Evolutionary conservation across 2,888 invertebrate species (phyloP).

Genomic region (Camptogramma bilineatum): DNA sequence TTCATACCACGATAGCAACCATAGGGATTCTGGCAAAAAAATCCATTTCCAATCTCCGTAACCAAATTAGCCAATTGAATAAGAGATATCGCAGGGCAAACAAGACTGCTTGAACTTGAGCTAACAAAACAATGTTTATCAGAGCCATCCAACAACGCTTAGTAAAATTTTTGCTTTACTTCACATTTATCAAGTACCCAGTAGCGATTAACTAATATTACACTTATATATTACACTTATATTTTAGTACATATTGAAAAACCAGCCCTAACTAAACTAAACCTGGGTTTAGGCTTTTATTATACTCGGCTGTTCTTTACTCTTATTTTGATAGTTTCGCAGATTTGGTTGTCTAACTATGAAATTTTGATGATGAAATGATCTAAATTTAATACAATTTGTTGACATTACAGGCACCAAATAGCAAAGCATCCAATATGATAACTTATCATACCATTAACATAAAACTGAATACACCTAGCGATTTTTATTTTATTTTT

Average conservation of each 20-base stretch:
- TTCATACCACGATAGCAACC: background rate
- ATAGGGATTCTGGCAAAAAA: constrained; percentile 10
- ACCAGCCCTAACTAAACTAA: too few species aligned
- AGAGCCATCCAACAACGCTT: constrained; percentile 25
- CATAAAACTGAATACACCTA: too few species aligned
- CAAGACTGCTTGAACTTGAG: constrained; percentile 30
- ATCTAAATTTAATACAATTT: too few species aligned
- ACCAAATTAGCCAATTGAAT: constrained; percentile 17
- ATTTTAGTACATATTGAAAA: too few species aligned
- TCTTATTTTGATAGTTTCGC: background rate
- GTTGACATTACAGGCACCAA: too few species aligned
- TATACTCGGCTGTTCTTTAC: background rate
- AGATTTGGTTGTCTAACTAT: too few species aligned
- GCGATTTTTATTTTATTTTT: too few species aligned
- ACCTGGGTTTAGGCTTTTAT: constrained; percentile 1
- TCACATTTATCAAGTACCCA: constrained; percentile 17
- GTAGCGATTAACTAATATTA: constrained; percentile 16
- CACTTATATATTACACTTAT: too few species aligned
- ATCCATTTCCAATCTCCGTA: constrained; percentile 17
- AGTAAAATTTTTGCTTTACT: constrained; percentile 31
- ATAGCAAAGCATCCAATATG: too few species aligned
- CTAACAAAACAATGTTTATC: constrained; percentile 41
- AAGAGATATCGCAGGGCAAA: constrained; percentile 24
- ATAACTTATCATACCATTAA: too few species aligned
- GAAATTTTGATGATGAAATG: too few species aligned